Percentiles rank a stretch among this genome's conserved stretches.
phyloP scores from a whole-genome alignment of 1,140 invertebrate genomes.

The Micrasema minimum region DNA sequence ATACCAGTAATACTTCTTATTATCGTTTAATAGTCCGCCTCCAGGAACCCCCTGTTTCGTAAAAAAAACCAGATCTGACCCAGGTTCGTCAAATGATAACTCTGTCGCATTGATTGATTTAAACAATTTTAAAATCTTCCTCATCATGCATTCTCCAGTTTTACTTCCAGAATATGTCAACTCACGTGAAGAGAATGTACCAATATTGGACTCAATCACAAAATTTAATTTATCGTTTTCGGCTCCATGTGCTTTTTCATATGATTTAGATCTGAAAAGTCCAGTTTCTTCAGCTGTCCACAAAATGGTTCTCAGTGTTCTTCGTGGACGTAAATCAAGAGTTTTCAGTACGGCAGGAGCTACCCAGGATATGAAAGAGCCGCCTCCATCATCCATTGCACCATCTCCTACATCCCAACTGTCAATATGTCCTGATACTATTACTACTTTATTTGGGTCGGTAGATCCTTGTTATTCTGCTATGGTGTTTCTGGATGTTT shows the following conservation, averaged over 20 bases:
- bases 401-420: conserved; percentile 85
- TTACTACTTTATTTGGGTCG: conserved; percentile 69
- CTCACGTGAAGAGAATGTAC: conserved; percentile 79
- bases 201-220: conserved; percentile 81
- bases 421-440: conserved; percentile 82
- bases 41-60: conserved; percentile 68
- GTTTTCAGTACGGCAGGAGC: conserved; percentile 72
- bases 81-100: conserved; percentile 55
- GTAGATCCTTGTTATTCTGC: conserved; percentile 70
- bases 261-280: conserved; percentile 69
- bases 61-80: conserved; percentile 73
- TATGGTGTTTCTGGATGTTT: conserved; percentile 73
- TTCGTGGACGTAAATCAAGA: conserved; percentile 71
- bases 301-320: conserved; percentile 77
- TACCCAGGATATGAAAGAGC: conserved; percentile 79
- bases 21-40: conserved; percentile 70
- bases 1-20: conserved; percentile 79
- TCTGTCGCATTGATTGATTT: conserved; percentile 49
- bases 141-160: conserved; percentile 69
- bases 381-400: conserved; percentile 84
- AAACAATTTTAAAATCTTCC: conserved; percentile 68
- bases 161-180: conserved; percentile 67
- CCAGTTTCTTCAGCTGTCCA: conserved; percentile 83
- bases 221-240: conserved; percentile 58
- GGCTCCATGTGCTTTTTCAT: conserved; percentile 59